Evolutionary conservation across 2,797 vertebrate genomes (phyloP).

Genomic region (Rallus crepitans): DNA sequence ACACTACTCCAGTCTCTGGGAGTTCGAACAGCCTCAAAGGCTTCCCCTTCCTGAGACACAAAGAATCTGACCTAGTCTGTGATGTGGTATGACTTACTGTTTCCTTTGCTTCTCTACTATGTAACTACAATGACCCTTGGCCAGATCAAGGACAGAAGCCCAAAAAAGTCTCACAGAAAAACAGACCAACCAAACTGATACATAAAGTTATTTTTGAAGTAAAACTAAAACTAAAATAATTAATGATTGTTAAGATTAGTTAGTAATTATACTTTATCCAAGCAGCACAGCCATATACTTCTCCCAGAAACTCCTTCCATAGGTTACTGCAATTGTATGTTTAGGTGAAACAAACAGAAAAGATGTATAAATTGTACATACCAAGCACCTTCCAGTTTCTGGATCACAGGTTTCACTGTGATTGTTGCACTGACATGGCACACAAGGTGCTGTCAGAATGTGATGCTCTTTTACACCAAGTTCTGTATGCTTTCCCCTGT

Average conservation of each 20-base stretch:
- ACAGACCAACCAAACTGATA: not conserved
- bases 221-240: not conserved
- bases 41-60: not conserved
- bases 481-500: slow-evolving; percentile 78
- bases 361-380: slow-evolving; percentile 56
- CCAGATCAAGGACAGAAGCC: not conserved
- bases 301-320: not conserved
- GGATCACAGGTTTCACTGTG: slow-evolving; percentile 88
- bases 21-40: not conserved
- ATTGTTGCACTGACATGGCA: slow-evolving; percentile 89
- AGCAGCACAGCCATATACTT: not conserved
- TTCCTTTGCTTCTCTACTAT: not conserved
- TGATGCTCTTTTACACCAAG: slow-evolving; percentile 42
- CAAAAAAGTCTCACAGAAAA: not conserved
- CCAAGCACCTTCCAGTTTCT: slow-evolving; percentile 90
- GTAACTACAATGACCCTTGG: not conserved
- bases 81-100: not conserved
- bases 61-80: not conserved
- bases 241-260: not conserved
- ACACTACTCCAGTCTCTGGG: not conserved
- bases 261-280: not conserved
- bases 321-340: not conserved
- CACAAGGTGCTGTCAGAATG: slow-evolving; percentile 78
- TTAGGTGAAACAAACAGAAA: not conserved
- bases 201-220: not conserved